Evolutionary conservation across 2,888 invertebrate genomes (phyloP), one percentile per base, ranked within the genome.

Genomic region (Drosophila affinis): DNA sequence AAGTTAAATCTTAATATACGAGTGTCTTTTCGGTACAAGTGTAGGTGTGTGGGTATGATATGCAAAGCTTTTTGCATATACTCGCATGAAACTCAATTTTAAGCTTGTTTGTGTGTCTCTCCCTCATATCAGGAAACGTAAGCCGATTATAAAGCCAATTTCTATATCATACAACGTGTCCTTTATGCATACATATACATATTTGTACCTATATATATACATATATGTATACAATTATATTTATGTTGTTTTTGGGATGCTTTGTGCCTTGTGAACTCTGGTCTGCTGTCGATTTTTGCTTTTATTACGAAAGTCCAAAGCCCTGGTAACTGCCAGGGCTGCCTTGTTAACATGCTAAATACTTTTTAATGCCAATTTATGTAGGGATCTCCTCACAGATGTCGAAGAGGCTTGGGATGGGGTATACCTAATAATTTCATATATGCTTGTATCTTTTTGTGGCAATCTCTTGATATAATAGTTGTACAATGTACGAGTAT

Each of bases 131-230:
- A 81, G 39, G 39, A 3, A 72, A 76, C 68, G 55, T 83, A 83
- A 83, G 79, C 83, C 85, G 83, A 83, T 83, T 87, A 83, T 77
- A 84, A 83, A 74, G 81, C 65, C 81, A 83, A 84, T 83, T 87
- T 79, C 79, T 76, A 79, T 79, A 79, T 62, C 55, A 74, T 69
- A 32, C 45, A 39, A 53, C 47, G 34, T 45, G 71, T 52, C 46
- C 62, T 47, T 62, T 34, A 21, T 44, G 46, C 52, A 57, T 69
- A 68, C 59, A 61, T 14, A 64, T 34, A 39, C 21, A 21, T 3
- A 21, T 53, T 52, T 72, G 44, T 52, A 32, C 17, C 27, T 52
- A 63, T 62, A 64, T 78, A 62, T 62, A 64, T 78, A 62, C 52
- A 62, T 60, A 64, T 18, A 18, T 18, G 18, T 78, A 14, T 39